Percentiles rank a stretch among this genome's conserved stretches.
phyloP scores from a whole-genome alignment of 53 echinoderm and acorn worm species.

The Mesocentrotus franciscanus region DNA sequence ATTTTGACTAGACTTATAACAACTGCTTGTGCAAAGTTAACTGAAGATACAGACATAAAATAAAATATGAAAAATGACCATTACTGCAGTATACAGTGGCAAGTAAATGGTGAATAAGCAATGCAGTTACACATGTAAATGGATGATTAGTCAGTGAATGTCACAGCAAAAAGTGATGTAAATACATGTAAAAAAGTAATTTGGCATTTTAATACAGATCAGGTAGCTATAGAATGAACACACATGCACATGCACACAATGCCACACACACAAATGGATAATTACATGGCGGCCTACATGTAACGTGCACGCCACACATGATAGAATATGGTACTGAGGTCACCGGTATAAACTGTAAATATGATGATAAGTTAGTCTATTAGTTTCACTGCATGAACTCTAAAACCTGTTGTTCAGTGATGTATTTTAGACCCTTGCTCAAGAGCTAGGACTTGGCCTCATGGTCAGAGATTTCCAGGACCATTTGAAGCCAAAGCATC shows the following conservation, averaged over 20 bases:
- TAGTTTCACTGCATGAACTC: constrained; percentile 5
- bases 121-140: background rate
- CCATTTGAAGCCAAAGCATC: background rate
- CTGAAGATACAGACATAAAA: background rate
- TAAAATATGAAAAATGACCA: background rate
- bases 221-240: too few species aligned
- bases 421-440: background rate
- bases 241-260: too few species aligned
- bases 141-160: background rate
- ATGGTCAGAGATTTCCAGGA: too few species aligned
- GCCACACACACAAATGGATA: too few species aligned
- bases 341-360: too few species aligned
- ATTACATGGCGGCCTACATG: too few species aligned
- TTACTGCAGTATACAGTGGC: background rate
- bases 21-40: background rate
- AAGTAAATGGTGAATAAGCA: background rate
- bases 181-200: too few species aligned
- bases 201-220: too few species aligned
- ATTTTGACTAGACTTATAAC: too few species aligned
- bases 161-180: background rate
- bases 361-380: background rate
- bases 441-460: too few species aligned
- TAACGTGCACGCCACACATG: too few species aligned
- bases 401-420: background rate
- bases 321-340: too few species aligned